Percentiles rank a stretch among this genome's conserved stretches.
phyloP scores from a whole-genome alignment of 2,888 invertebrate species.

The Mycogona germanica region DNA sequence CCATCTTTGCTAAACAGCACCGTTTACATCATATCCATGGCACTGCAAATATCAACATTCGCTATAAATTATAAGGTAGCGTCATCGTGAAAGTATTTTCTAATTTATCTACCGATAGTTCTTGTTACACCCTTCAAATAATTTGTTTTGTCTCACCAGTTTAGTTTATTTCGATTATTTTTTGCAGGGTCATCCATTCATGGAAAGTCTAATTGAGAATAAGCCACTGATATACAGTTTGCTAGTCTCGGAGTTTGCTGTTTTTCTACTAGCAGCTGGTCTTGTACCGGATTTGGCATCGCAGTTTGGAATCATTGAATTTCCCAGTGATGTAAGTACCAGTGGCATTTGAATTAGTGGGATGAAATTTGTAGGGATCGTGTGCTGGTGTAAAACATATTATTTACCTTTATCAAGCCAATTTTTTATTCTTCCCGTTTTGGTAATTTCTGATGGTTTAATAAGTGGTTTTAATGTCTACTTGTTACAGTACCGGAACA shows the following conservation, averaged over 20 bases:
- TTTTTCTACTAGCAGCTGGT: constrained; percentile 73
- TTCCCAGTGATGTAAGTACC: constrained; percentile 82
- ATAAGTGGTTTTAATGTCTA: too few species aligned
- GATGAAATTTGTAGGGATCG: too few species aligned
- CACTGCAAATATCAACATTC: constrained; percentile 94
- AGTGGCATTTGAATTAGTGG: too few species aligned
- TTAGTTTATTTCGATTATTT: constrained; percentile 19
- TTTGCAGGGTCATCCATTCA: constrained; percentile 89
- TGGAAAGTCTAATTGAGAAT: constrained; percentile 92
- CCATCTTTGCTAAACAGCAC: constrained; percentile 94
- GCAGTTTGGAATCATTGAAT: constrained; percentile 90
- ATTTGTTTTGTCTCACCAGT: constrained; percentile 21
- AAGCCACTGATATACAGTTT: constrained; percentile 85
- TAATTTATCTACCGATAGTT: constrained; percentile 4
- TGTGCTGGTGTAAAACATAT: too few species aligned
- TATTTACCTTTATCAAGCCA: too few species aligned
- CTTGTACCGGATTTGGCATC: constrained; percentile 68
- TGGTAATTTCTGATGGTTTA: too few species aligned
- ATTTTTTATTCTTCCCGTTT: too few species aligned
- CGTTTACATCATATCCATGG: constrained; percentile 95
- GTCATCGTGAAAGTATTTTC: not conserved
- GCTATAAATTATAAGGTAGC: constrained; percentile 94
- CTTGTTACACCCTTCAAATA: not conserved
- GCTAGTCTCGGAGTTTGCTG: constrained; percentile 62
- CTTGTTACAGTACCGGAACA: constrained; percentile 72